These are phyloP conservation scores for Rhagologus leucostigma DNA, from an alignment of 2,113 vertebrate genomes.

Conservation along the genomic window DNA sequence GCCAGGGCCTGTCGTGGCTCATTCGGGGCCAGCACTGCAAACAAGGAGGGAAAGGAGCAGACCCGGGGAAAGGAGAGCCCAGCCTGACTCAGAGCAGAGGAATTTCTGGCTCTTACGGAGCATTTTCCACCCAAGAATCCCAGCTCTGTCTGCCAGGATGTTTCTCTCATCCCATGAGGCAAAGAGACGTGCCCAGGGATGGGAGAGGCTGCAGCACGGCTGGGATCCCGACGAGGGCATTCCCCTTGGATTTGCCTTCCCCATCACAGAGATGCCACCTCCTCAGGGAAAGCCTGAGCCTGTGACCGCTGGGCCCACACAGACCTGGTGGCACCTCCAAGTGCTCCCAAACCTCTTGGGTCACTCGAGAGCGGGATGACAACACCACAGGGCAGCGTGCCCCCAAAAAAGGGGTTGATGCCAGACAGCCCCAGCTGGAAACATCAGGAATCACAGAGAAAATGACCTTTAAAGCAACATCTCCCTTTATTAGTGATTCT, in stretches of 20 bases:
- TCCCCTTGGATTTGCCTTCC: background rate
- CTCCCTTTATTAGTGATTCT: background rate
- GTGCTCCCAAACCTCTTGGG: background rate
- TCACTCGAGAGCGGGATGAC: background rate
- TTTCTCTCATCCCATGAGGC: background rate
- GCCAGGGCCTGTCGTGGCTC: background rate
- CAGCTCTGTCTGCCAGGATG: background rate
- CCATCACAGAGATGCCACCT: background rate
- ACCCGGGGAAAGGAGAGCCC: background rate
- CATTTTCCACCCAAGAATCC: background rate
- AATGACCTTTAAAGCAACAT: background rate
- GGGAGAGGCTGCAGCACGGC: background rate
- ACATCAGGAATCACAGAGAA: background rate
- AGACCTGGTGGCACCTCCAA: background rate
- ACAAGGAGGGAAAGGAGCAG: background rate
- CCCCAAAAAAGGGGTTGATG: background rate
- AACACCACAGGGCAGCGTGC: rapidly evolving
- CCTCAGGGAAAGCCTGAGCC: background rate
- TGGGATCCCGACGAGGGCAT: background rate
- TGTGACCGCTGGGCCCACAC: rapidly evolving
- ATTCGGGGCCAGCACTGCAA: background rate
- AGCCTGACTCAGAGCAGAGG: background rate
- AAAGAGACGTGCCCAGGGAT: background rate
- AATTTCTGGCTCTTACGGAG: background rate
- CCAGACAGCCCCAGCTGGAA: background rate